Base-by-base conservation (phyloP, 2,113 vertebrate species). In the Egretta garzetta region DNA sequence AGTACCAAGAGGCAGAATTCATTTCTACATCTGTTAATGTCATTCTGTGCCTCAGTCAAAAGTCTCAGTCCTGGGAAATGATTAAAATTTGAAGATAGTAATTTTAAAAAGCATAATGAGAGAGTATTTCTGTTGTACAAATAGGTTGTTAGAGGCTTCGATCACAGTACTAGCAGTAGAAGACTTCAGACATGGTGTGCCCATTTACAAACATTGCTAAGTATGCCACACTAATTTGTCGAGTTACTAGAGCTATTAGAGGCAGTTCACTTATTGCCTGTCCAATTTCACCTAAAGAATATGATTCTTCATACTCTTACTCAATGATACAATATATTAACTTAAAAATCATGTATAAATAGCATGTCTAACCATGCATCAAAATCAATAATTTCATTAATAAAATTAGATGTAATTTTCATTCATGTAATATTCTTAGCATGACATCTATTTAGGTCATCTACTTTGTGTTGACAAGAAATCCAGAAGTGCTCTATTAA, bases 381-480 rank as follows among this genome's bases (percentile, higher is more conserved):
- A 87, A 93, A 94, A 96, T 76, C 26, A 90, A 6, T 72, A 58
- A 71, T 67, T 76, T 32, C 19, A 86, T 90, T 74, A 80, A 94
- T 59, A 86, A 97, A 89, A 83, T 75, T 13, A 93, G 53, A 75
- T 18, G 21, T 76, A 23, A 84, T 90, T 97, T 93, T 95, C 52
- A 94, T 82, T 95, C 86, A 88, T 35, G 35, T 58, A 90, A 83
- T 91, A 96, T 77, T 95, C 74, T 86, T 67, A 93, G 62, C 75
- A 94, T 30, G 94, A 76, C 68, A 93, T 88, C 67, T 79, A 77
- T 95, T 98, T 95, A 89, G 35, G 58, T 50, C 32, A 93, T 93
- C 41, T 39, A 84, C 90, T 96, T 95, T 72, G 86, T 50, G 35
- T 77, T 88, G 43, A 97, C 88, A 92, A 93, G 85, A 97, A 97